These are phyloP conservation scores for Arremon aurantiirostris DNA, from an alignment of 2,797 vertebrate genomes.

Conservation along the genomic window DNA sequence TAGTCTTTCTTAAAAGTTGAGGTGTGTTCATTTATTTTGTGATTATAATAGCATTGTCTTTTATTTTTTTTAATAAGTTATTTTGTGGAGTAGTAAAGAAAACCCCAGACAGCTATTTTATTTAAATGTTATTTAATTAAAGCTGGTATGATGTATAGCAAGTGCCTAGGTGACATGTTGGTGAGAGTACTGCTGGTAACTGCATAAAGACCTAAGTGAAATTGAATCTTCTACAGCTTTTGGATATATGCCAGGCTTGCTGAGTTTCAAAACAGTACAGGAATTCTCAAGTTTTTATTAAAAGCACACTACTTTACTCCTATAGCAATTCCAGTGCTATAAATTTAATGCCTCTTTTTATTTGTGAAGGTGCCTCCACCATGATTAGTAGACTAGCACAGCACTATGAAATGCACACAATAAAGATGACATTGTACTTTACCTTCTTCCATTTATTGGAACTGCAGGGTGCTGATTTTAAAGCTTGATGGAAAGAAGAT, in stretches of 20 bases:
- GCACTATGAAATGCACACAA: background rate
- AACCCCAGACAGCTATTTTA: fast-evolving
- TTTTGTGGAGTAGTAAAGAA: background rate
- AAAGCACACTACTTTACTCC: background rate
- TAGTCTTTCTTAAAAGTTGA: background rate
- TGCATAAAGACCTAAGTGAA: background rate
- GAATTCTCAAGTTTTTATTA: background rate
- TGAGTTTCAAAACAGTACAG: background rate
- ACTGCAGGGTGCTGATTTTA: background rate
- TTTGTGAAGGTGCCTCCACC: background rate
- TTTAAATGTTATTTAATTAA: background rate
- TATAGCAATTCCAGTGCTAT: background rate
- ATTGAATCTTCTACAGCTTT: background rate
- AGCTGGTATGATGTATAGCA: background rate
- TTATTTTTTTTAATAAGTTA: background rate
- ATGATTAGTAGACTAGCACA: background rate
- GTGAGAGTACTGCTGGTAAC: background rate
- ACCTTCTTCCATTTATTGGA: background rate
- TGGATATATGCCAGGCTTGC: background rate
- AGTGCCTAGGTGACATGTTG: background rate
- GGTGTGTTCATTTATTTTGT: background rate
- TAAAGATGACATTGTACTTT: background rate
- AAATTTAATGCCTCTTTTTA: background rate
- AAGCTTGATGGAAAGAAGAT: background rate
- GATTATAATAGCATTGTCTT: background rate